Evolutionary conservation across 2,888 invertebrate genomes (phyloP).

Genomic region (Ceramica pisi): DNA sequence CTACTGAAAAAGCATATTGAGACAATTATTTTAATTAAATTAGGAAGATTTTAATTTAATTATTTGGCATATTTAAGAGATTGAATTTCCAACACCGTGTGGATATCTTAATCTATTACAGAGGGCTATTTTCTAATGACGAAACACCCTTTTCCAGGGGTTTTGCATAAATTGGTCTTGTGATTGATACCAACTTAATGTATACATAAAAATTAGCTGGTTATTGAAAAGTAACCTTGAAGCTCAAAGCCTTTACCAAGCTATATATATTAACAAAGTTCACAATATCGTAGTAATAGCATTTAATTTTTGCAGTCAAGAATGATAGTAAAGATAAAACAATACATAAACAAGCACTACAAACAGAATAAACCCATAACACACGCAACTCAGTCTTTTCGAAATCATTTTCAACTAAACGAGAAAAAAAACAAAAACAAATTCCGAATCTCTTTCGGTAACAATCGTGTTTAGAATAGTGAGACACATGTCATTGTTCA

Average conservation of each 20-base stretch:
- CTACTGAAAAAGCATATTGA: neutral
- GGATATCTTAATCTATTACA: no score
- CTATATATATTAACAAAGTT: no score
- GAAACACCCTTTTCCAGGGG: no score
- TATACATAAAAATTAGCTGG: no score
- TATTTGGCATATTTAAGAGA: no score
- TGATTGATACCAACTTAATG: no score
- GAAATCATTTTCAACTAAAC: constrained; percentile 48
- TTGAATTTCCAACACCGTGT: neutral
- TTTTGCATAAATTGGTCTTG: no score
- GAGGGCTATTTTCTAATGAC: no score
- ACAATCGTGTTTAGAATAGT: constrained; percentile 73
- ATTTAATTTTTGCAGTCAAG: neutral
- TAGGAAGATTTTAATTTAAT: no score
- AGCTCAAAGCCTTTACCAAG: no score
- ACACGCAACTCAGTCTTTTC: constrained; percentile 46
- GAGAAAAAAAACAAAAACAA: constrained; percentile 59
- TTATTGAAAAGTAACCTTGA: no score
- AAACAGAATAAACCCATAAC: constrained; percentile 8
- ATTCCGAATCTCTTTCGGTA: constrained; percentile 62
- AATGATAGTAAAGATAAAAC: neutral
- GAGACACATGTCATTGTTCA: constrained; percentile 79
- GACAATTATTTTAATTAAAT: neutral
- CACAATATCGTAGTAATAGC: no score
- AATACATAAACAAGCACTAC: neutral